Base-by-base conservation (phyloP, 2,888 invertebrate species). In the Zelleria hepariella region DNA sequence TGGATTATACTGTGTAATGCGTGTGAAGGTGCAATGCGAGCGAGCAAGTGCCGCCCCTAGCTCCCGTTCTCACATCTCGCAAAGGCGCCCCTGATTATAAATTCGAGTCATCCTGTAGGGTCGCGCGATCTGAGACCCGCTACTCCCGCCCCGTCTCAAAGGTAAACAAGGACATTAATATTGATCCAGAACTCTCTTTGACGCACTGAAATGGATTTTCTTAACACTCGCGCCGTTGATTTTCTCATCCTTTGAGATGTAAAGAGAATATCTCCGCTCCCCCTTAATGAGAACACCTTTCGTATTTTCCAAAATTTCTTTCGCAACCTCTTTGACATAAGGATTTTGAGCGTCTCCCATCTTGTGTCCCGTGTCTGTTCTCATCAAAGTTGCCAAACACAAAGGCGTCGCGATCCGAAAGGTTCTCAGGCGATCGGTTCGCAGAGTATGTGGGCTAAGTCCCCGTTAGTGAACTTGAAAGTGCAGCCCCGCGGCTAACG, bases 81-180 rank as follows among this genome's bases (percentile, higher is more conserved):
- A 78, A 80, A 80, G 67, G 75, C 77, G 79, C 86, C 86, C 83
- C 80, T 79, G 78, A 82, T 85, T 85, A 82, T 81, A 76, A 82
- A 83, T 85, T 79, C 82, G 72, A 77, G 75, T 76, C 82, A 80
- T 78, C 80, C 80, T 76, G 72, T 74, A 77, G 69, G 75, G 69
- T 72, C 70, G 72, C 70, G 72, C 70, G 74, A 77, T 74, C 73
- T 73, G 70, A 75, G 73, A 72, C 75, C 71, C 79, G 70, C 71
- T 67, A 69, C 68, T 67, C 68, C 66, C 67, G 69, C 68, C 70
- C n/a, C 73, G 70, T 72, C 77, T 83, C 83, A 86, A 86, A 84
- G 78, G 81, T 81, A 84, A 84, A 86, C 82, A 85, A 80, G 79
- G 73, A 73, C 80, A 84, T 87, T 82, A 87, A 86, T 86, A 86